Base-by-base conservation (phyloP, 2,888 invertebrate genomes). In the Yponomeuta malinellus region DNA sequence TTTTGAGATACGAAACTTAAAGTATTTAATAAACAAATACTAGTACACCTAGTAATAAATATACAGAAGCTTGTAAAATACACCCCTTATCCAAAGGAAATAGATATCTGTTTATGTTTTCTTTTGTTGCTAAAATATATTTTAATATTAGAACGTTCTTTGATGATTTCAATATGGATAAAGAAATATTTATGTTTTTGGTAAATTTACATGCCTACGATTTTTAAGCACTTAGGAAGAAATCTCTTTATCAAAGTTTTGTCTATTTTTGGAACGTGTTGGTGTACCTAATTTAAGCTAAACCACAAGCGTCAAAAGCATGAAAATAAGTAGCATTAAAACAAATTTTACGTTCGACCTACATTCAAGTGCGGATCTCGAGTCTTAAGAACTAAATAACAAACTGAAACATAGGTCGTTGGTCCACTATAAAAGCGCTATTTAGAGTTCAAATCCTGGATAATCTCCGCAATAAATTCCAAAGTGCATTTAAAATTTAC, bases 271-370 rank as follows among this genome's bases (percentile, higher is more conserved):
- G 12, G 52, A 59, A 59, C 4, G 52, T 8, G 52, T 23, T 23
- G 23, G 23, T 23, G 23, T 23, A 23, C 23, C 1, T 5, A 59
- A 59, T 15, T 1, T 15, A 9, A 59, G 9, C 43, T 43, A 8
- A 59, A 15, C 52, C 52, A 59, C 52, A 59, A 59, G 15, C 52
- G 52, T 59, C 52, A 59, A 59, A 70, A 68, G 71, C 33, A 69
- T 68, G 29, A 29, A 68, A 68, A 68, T 71, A 67, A 43, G 71
- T 65, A 69, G 69, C 69, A 71, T 71, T 72, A 74, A 73, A 71
- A 65, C 65, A 9, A 70, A 74, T 79, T 84, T 83, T 81, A 83
- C 80, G 82, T 75, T 73, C 82, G 87, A 85, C 88, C 88, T 78
- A 85, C 79, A 83, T 86, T 82, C 78, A 75, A 76, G 59, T 70